phyloP scores from a whole-genome alignment of 2,113 vertebrate species.

The Elaphurus davidianus region DNA sequence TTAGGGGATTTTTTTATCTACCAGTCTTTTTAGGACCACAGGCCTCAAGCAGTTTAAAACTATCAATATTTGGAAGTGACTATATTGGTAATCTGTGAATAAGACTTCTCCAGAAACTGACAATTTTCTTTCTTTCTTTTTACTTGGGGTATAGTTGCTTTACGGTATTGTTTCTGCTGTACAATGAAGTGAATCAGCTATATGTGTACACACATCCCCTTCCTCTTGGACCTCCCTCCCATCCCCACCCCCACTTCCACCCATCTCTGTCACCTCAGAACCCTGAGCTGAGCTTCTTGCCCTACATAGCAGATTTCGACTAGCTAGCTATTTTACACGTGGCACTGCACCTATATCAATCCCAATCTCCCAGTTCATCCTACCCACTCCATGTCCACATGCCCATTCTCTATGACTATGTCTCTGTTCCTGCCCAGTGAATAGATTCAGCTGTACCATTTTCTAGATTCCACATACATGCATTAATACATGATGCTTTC shows the following conservation, averaged over 20 bases:
- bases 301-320: background rate
- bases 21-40: background rate
- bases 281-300: background rate
- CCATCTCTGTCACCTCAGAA: background rate
- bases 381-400: background rate
- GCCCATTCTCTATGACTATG: background rate
- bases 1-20: background rate
- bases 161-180: background rate
- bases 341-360: background rate
- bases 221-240: background rate
- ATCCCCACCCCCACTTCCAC: background rate
- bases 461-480: background rate
- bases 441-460: background rate
- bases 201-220: background rate
- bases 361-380: background rate
- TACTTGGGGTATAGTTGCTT: background rate
- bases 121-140: background rate
- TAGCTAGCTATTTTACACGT: background rate
- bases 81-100: background rate
- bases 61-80: background rate
- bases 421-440: background rate
- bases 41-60: background rate
- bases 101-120: background rate
- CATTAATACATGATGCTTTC: background rate
- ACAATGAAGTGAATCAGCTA: background rate